These are phyloP conservation scores for Enteromius thamalakanensis DNA, from an alignment of 2,797 vertebrate species.

Conservation along the genomic window DNA sequence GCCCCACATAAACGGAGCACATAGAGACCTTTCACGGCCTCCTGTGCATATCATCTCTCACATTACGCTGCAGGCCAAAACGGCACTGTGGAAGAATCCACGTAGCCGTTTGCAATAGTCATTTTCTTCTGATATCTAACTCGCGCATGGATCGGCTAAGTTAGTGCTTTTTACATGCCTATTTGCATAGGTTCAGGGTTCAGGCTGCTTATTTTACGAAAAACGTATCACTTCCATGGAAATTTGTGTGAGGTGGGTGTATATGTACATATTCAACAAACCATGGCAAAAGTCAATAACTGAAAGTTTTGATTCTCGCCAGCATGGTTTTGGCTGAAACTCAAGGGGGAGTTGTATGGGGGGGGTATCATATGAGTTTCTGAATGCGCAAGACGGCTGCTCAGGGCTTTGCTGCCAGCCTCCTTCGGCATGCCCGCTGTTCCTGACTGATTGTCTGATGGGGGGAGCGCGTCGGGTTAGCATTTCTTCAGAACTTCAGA, in stretches of 20 bases:
- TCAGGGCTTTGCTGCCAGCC: background rate
- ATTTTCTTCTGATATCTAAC: slow-evolving; percentile 55
- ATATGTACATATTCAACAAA: slow-evolving; percentile 60
- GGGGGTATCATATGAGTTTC: slow-evolving; percentile 4
- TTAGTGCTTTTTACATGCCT: slow-evolving; percentile 36
- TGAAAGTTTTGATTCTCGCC: slow-evolving; percentile 46
- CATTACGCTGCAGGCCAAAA: slow-evolving; percentile 56
- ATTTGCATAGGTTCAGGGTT: slow-evolving; percentile 57
- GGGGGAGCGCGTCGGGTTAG: background rate
- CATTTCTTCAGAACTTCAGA: slow-evolving; percentile 24
- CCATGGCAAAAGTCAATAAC: slow-evolving; percentile 59
- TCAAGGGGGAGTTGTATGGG: background rate
- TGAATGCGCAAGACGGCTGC: slow-evolving; percentile 35
- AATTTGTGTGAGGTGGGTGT: slow-evolving; percentile 57
- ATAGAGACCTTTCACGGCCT: slow-evolving; percentile 60
- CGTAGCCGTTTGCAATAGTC: slow-evolving; percentile 45
- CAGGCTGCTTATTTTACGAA: slow-evolving; percentile 52
- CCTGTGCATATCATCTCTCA: slow-evolving; percentile 60
- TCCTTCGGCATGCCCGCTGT: slow-evolving; percentile 22
- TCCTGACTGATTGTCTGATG: background rate
- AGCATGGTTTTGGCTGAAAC: slow-evolving; percentile 42
- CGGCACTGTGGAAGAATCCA: slow-evolving; percentile 45
- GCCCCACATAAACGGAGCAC: slow-evolving; percentile 52
- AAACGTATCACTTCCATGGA: slow-evolving; percentile 46
- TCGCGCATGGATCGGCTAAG: slow-evolving; percentile 50